These are phyloP conservation scores for Pegoplata infirma DNA, from an alignment of 2,888 invertebrate genomes.

Conservation along the genomic window DNA sequence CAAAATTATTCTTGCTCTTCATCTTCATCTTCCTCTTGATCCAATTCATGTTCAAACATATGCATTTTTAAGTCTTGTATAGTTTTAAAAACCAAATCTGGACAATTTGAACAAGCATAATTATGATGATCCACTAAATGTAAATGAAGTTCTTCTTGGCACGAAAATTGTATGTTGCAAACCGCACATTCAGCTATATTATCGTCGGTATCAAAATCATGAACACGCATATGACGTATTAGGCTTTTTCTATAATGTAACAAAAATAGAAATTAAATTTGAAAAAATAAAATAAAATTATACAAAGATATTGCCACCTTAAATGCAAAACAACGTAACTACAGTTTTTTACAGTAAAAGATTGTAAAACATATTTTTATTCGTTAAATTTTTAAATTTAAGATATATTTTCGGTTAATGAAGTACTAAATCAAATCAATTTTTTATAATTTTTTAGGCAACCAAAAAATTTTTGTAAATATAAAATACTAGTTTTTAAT, in stretches of 20 bases:
- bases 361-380: too few relatives aligned
- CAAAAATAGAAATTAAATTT: not conserved
- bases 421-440: too few relatives aligned
- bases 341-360: too few relatives aligned
- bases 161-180: slow-evolving; percentile 51
- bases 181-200: slow-evolving; percentile 55
- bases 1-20: slow-evolving; percentile 13
- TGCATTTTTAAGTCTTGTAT: slow-evolving; percentile 57
- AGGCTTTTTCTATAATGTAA: slow-evolving; percentile 63
- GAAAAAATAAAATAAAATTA: not conserved
- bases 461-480: too few relatives aligned
- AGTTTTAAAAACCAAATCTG: slow-evolving; percentile 55
- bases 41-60: slow-evolving; percentile 60
- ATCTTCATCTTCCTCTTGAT: slow-evolving; percentile 32
- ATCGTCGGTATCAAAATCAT: slow-evolving; percentile 37
- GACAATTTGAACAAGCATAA: slow-evolving; percentile 56
- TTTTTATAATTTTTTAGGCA: too few relatives aligned
- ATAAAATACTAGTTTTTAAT: too few relatives aligned
- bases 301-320: too few relatives aligned
- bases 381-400: too few relatives aligned
- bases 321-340: too few relatives aligned
- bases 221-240: slow-evolving; percentile 64
- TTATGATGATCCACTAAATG: slow-evolving; percentile 54
- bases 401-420: too few relatives aligned
- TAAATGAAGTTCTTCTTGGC: slow-evolving; percentile 39